These are phyloP conservation scores for Mystacornis crossleyi DNA, from an alignment of 2,113 vertebrate species.

Conservation along the genomic window DNA sequence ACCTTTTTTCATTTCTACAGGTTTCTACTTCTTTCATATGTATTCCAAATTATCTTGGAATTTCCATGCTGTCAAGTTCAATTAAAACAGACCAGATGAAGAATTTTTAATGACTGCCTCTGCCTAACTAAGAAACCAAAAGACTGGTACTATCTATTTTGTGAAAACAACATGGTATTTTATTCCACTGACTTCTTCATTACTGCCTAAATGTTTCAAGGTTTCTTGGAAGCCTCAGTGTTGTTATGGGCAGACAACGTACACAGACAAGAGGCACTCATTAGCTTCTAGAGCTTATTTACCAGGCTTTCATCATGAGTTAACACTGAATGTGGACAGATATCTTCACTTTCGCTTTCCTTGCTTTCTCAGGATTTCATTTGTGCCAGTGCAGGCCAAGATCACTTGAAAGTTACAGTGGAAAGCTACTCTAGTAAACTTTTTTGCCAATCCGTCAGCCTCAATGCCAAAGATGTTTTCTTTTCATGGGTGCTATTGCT, in stretches of 20 bases:
- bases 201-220: neutral
- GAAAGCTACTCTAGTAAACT: neutral
- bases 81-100: neutral
- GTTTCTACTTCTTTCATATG: neutral
- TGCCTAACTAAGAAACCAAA: neutral
- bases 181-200: neutral
- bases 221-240: neutral
- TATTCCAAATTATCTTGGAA: neutral
- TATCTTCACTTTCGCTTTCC: neutral
- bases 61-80: neutral
- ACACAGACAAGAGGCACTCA: neutral
- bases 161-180: neutral
- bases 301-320: neutral
- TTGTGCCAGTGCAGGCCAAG: neutral
- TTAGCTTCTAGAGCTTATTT: neutral
- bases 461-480: neutral
- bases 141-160: neutral
- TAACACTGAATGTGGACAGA: neutral
- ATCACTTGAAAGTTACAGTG: neutral
- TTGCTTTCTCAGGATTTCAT: neutral
- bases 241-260: neutral
- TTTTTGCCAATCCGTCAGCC: neutral
- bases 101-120: neutral
- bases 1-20: neutral
- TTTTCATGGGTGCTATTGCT: neutral